Evolutionary conservation across 2,113 vertebrate genomes (phyloP).

Genomic region (Polypterus senegalus): DNA sequence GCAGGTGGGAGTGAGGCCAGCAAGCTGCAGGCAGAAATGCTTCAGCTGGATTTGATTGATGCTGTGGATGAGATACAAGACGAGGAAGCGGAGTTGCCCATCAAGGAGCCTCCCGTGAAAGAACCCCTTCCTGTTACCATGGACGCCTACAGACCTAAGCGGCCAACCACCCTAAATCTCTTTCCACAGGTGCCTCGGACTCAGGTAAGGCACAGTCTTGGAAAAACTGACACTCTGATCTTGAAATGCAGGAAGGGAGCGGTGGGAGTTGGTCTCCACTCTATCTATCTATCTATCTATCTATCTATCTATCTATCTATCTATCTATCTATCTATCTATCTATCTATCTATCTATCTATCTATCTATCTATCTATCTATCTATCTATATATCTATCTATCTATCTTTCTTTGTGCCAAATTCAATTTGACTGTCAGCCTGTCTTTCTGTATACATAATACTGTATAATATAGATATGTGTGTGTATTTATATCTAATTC

Average conservation of each 20-base stretch:
- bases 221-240: too few species aligned
- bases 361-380: too few species aligned
- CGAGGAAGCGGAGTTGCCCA: slow-evolving; percentile 41
- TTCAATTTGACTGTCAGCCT: too few species aligned
- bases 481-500: neutral
- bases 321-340: too few species aligned
- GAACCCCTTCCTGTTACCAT: slow-evolving; percentile 56
- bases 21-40: slow-evolving; percentile 81
- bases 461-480: neutral
- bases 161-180: slow-evolving; percentile 91
- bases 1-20: slow-evolving; percentile 63
- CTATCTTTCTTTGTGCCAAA: too few species aligned
- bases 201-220: slow-evolving; percentile 53
- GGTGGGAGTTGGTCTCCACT: neutral
- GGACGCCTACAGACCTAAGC: slow-evolving; percentile 84
- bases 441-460: too few species aligned
- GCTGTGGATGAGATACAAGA: slow-evolving; percentile 61
- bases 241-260: neutral
- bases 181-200: slow-evolving; percentile 88
- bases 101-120: slow-evolving; percentile 37
- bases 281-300: too few species aligned
- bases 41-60: slow-evolving; percentile 86
- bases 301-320: too few species aligned
- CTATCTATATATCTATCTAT: too few species aligned
- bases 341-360: too few species aligned